A percentile compares a stretch with the other conserved stretches of the same genome.
Evolutionary conservation across 2,113 vertebrate species (phyloP).

Genomic region (Chionis minor): DNA sequence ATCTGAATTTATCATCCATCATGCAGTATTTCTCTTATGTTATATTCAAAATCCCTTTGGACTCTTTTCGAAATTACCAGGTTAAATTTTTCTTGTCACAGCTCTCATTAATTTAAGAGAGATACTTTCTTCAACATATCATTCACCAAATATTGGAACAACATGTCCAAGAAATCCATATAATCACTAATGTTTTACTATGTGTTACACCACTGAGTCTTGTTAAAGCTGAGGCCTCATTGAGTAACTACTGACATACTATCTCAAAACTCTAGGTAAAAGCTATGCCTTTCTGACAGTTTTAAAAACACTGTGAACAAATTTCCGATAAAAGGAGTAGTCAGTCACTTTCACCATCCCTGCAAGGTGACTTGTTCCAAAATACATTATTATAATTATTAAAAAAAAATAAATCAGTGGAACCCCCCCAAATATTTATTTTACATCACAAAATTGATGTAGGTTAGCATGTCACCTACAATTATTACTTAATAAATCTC

Average conservation of each 20-base stretch:
- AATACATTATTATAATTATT: background rate
- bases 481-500: background rate
- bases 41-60: background rate
- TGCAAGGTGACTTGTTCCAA: background rate
- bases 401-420: background rate
- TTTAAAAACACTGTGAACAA: background rate
- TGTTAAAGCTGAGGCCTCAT: background rate
- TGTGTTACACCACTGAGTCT: background rate
- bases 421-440: background rate
- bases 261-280: background rate
- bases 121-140: background rate
- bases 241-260: background rate
- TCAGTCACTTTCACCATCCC: background rate
- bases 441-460: background rate
- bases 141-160: background rate
- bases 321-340: background rate
- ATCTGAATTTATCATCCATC: background rate
- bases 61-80: background rate
- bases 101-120: background rate
- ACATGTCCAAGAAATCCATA: background rate
- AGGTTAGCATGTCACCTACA: background rate
- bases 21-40: background rate
- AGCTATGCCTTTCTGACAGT: background rate
- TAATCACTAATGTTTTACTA: background rate
- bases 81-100: background rate